Evolutionary conservation across 1,140 invertebrate species (phyloP).

Genomic region (Stenopsyche tienmushanensis): DNA sequence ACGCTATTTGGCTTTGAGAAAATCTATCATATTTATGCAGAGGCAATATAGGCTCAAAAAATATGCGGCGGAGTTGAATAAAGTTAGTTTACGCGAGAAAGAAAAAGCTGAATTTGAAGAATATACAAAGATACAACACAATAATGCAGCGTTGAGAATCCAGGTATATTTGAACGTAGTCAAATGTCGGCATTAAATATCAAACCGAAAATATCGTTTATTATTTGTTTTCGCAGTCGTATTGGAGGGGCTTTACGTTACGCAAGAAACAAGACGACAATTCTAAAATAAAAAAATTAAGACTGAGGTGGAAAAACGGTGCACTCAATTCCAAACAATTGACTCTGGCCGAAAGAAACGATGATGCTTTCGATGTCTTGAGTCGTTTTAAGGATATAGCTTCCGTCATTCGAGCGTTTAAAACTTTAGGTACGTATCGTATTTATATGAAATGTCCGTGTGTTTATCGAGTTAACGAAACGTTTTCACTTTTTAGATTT

Average conservation of each 20-base stretch:
- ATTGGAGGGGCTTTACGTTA: conserved; percentile 63
- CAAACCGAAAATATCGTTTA: too few relatives aligned
- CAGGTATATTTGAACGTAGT: too few relatives aligned
- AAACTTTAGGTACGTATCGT: conserved; percentile 45
- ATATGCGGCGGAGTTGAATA: conserved; percentile 42
- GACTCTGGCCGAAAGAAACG: conserved; percentile 50
- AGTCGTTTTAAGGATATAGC: conserved; percentile 48
- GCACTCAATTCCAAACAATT: conserved; percentile 51
- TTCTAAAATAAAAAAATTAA: conserved; percentile 46
- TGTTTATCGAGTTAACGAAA: conserved; percentile 2
- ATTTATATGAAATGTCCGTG: neutral
- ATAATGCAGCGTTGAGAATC: too few relatives aligned
- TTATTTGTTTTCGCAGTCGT: conserved; percentile 55
- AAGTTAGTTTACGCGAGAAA: too few relatives aligned
- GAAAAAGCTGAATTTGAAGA: too few relatives aligned
- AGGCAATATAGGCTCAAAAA: conserved; percentile 46
- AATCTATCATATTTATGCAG: conserved; percentile 45
- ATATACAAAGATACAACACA: too few relatives aligned
- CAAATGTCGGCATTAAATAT: too few relatives aligned
- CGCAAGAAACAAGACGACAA: conserved; percentile 48
- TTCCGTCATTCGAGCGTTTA: conserved; percentile 53
- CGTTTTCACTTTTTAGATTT: conserved; percentile 52
- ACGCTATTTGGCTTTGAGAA: conserved; percentile 33
- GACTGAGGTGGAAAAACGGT: conserved; percentile 53
- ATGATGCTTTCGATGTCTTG: conserved; percentile 53